phyloP scores from a whole-genome alignment of 2,113 vertebrate species.

The Oreochromis spilurus region DNA sequence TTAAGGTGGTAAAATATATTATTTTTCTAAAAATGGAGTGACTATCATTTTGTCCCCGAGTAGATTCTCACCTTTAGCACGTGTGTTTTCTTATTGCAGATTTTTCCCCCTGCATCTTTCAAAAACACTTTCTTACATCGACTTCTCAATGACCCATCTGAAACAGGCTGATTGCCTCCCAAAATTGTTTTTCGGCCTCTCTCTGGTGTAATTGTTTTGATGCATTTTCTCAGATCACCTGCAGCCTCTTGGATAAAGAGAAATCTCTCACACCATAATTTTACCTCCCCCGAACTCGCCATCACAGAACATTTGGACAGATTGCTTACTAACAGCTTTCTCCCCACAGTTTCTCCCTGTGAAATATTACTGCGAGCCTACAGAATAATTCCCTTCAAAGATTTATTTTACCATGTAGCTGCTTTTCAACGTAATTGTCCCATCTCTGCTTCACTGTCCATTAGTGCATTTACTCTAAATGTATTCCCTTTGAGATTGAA shows the following conservation, averaged over 20 bases:
- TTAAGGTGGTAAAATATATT: background rate
- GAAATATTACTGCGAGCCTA: background rate
- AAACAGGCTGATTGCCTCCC: background rate
- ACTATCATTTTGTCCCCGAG: background rate
- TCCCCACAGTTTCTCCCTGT: background rate
- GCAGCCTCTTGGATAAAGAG: background rate
- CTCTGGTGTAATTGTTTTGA: background rate
- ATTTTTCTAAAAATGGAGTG: background rate
- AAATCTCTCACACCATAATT: background rate
- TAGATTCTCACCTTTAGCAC: background rate
- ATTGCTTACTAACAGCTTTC: background rate
- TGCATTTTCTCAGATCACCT: background rate
- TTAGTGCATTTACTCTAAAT: background rate
- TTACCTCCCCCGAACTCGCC: background rate
- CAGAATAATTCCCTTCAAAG: background rate
- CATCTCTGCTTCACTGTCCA: background rate
- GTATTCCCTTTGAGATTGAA: background rate
- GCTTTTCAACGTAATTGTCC: background rate
- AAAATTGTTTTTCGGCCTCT: background rate
- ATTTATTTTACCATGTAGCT: background rate
- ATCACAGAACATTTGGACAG: background rate
- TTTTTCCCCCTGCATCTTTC: background rate
- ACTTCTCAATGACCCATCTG: background rate
- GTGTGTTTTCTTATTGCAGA: rapidly evolving
- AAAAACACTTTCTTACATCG: background rate